Conservation (phyloP, 1,140 invertebrate genomes). For the Arion vulgaris region DNA sequence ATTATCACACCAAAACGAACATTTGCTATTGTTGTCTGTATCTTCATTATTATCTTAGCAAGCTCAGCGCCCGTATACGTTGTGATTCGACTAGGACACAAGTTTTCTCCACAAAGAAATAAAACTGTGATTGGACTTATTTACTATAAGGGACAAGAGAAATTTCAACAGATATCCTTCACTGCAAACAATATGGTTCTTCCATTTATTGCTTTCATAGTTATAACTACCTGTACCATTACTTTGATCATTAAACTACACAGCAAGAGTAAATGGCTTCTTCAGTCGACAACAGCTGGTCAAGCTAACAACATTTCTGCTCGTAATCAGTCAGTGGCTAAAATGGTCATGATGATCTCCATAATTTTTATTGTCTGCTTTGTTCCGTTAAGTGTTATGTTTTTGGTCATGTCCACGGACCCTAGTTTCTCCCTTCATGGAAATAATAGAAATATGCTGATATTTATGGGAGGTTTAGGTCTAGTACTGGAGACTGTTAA, state of each 20-base stretch:
- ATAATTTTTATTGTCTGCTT: slow-evolving; percentile 6
- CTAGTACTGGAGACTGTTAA: slow-evolving; percentile 3
- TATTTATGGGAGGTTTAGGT: not conserved
- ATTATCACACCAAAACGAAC: not conserved
- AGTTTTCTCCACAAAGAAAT: not conserved
- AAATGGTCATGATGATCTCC: slow-evolving; percentile 27
- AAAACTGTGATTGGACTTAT: slow-evolving; percentile 9
- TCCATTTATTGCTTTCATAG: not conserved
- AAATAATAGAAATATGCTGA: not conserved
- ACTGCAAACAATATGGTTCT: not conserved
- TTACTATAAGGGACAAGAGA: not conserved
- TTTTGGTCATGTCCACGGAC: not conserved
- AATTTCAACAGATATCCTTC: not conserved
- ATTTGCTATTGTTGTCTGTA: not conserved
- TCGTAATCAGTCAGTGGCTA: not conserved
- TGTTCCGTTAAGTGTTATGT: not conserved
- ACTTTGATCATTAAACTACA: not conserved
- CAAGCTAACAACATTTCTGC: not conserved
- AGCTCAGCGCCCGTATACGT: not conserved
- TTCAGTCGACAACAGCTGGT: not conserved
- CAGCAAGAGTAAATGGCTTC: not conserved
- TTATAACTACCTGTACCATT: not conserved
- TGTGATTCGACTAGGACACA: not conserved
- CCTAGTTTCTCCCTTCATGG: not conserved
- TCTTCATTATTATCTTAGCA: not conserved